Conservation (phyloP, 2,888 invertebrate species). For the Punctoribates punctum region DNA sequence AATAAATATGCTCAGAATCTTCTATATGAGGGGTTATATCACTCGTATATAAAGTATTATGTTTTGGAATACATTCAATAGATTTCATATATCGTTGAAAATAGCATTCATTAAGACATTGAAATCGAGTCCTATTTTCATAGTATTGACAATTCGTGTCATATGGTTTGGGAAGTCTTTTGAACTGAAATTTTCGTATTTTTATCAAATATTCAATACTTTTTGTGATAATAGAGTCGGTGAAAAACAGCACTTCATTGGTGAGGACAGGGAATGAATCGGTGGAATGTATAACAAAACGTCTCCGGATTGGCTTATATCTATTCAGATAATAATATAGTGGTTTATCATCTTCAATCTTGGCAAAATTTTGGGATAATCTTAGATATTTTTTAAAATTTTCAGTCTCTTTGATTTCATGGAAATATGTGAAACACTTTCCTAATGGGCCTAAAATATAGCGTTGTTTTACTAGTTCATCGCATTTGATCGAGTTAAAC, state of each 20-base stretch:
- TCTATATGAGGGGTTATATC: no score
- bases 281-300: background rate
- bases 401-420: no score
- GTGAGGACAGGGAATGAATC: background rate
- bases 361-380: no score
- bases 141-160: background rate
- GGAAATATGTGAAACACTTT: no score
- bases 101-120: background rate
- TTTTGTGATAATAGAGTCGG: background rate
- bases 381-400: no score
- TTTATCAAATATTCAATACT: background rate
- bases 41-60: background rate
- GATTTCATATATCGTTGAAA: background rate
- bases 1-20: no score
- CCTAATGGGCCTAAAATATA: no score
- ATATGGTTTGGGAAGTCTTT: background rate
- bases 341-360: no score
- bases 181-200: background rate
- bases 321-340: no score
- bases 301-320: no score
- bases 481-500: no score
- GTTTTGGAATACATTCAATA: background rate
- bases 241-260: background rate
- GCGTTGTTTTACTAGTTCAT: no score
- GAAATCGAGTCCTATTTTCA: background rate